Conservation (phyloP, 2,113 vertebrate species). For the Thomomys bottae region DNA sequence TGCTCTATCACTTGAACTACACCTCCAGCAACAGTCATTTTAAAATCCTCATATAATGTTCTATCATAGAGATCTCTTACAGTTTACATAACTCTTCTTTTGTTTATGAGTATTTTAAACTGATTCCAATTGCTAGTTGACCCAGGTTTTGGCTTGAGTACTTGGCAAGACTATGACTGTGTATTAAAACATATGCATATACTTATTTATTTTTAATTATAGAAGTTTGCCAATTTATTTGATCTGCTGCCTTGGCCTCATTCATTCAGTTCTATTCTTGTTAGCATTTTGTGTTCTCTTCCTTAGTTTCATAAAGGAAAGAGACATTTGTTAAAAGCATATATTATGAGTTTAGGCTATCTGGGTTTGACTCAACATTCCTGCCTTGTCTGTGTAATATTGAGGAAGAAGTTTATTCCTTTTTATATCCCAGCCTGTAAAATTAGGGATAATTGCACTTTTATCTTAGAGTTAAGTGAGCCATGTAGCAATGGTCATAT, state of each 20-base stretch:
- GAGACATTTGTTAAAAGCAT: conserved; percentile 34
- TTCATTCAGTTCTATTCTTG: conserved; percentile 26
- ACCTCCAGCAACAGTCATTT: neutral
- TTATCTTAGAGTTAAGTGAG: neutral
- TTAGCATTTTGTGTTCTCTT: conserved; percentile 50
- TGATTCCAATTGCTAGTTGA: conserved; percentile 52
- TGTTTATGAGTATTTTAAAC: conserved; percentile 58
- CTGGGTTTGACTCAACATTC: conserved; percentile 3
- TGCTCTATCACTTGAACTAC: no score
- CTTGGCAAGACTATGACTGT: conserved; percentile 52
- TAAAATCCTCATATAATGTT: conserved; percentile 50
- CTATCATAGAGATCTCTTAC: conserved; percentile 31
- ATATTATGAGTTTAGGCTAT: neutral
- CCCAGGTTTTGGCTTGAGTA: conserved; percentile 55
- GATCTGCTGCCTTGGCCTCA: conserved; percentile 49
- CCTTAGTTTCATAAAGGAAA: conserved; percentile 30
- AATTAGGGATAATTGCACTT: neutral
- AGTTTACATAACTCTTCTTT: conserved; percentile 57
- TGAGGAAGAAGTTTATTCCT: neutral
- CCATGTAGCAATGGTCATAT: neutral
- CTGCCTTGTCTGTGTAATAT: neutral
- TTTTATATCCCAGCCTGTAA: neutral
- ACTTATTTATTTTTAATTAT: conserved; percentile 69
- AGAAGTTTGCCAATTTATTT: conserved; percentile 63
- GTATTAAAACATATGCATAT: conserved; percentile 61